Evolutionary conservation across 2,113 vertebrate genomes (phyloP).

Genomic region (Atrichornis clamosus): DNA sequence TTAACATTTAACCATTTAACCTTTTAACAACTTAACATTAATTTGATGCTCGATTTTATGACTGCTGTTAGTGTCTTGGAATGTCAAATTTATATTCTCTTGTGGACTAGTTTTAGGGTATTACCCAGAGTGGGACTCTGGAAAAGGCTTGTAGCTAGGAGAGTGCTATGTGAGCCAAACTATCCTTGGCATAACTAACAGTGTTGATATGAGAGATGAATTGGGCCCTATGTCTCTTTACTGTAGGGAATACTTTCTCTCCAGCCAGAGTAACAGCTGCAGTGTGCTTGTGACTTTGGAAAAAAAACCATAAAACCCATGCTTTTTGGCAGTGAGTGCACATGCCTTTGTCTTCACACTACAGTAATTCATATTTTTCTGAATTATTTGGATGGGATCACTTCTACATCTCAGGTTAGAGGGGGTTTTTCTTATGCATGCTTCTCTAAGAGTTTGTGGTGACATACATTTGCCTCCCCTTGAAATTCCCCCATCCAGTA

Average conservation of each 20-base stretch:
- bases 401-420: not conserved
- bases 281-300: not conserved
- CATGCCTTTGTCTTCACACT: not conserved
- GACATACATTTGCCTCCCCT: not conserved
- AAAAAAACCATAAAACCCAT: not conserved
- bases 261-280: slow-evolving; percentile 62
- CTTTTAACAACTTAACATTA: too few species aligned
- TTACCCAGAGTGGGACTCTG: not conserved
- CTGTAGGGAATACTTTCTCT: slow-evolving; percentile 24
- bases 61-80: not conserved
- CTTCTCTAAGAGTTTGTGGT: not conserved
- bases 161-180: slow-evolving; percentile 7
- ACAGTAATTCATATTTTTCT: not conserved
- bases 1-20: too few species aligned
- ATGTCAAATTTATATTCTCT: not conserved
- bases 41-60: not conserved
- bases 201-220: slow-evolving; percentile 42
- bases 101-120: not conserved
- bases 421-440: not conserved
- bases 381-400: not conserved
- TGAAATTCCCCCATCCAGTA: not conserved
- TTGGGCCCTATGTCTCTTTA: slow-evolving; percentile 23
- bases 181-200: slow-evolving; percentile 25
- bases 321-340: not conserved
- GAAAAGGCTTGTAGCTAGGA: slow-evolving; percentile 27